Percentiles rank a stretch among this genome's conserved stretches.
Conservation (phyloP, 2,113 vertebrate species). For the Leucopternis melanops region DNA sequence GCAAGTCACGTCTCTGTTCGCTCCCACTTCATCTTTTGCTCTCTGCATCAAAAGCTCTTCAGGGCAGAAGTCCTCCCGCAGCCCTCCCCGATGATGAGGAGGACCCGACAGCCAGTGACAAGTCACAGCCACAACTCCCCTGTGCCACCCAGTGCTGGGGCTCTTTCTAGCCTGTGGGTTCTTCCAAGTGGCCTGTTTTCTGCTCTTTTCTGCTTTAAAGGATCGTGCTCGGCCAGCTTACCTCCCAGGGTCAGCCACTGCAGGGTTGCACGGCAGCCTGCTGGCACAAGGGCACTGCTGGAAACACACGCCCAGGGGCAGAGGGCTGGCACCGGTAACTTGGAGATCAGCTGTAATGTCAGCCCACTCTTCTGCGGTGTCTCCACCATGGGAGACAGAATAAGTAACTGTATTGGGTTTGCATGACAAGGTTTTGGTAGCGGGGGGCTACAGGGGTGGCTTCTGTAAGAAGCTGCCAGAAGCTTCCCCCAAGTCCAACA, state of each 20-base stretch:
- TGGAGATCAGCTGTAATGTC: not conserved
- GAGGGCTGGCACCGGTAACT: not conserved
- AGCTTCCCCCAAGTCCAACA: too few relatives aligned
- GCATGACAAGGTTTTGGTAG: too few relatives aligned
- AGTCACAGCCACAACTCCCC: not conserved
- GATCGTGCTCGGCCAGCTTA: not conserved
- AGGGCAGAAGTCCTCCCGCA: not conserved
- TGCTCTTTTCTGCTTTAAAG: not conserved
- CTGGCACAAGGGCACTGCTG: not conserved
- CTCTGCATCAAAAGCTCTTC: not conserved
- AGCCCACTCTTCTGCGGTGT: not conserved
- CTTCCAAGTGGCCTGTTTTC: not conserved
- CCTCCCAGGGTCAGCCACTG: not conserved
- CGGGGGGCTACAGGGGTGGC: too few relatives aligned
- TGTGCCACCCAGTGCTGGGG: not conserved
- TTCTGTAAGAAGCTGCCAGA: too few relatives aligned
- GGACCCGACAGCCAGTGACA: fast-evolving
- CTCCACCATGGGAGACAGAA: not conserved
- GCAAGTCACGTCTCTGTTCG: not conserved
- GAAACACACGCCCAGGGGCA: not conserved
- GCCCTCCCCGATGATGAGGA: not conserved
- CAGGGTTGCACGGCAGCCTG: not conserved
- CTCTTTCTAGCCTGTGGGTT: not conserved
- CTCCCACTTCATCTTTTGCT: not conserved
- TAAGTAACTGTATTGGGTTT: not conserved